Conservation (phyloP, 1,140 invertebrate species). For the Ruditapes philippinarum region DNA sequence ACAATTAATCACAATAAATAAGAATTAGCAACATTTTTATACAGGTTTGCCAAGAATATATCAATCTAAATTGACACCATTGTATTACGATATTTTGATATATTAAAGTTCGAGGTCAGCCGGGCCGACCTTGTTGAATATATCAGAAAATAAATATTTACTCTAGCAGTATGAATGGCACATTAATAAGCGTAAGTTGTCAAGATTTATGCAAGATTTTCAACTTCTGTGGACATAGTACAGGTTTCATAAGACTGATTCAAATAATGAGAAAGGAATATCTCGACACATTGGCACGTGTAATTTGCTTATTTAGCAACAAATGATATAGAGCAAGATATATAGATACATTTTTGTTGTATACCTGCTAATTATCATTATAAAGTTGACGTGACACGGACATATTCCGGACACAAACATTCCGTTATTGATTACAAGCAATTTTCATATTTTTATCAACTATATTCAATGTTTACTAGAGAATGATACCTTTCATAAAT, state of each 20-base stretch:
- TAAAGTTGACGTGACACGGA: neutral
- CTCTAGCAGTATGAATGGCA: neutral
- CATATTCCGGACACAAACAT: neutral
- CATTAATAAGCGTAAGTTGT: constrained; percentile 42
- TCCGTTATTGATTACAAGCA: neutral
- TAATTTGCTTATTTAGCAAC: constrained; percentile 14
- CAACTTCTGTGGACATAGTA: constrained; percentile 25
- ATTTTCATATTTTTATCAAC: constrained; percentile 23
- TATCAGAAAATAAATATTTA: constrained; percentile 54
- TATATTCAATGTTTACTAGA: neutral
- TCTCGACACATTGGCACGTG: neutral
- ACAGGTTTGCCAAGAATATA: constrained; percentile 26
- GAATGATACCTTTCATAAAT: neutral
- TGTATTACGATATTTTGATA: constrained; percentile 43
- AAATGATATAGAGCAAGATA: no score
- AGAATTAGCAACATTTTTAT: constrained; percentile 5
- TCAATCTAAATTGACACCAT: constrained; percentile 13
- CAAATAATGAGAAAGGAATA: neutral
- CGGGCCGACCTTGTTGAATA: neutral
- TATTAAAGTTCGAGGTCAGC: constrained; percentile 19
- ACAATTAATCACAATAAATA: constrained; percentile 16
- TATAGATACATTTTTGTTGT: neutral
- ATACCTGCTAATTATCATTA: neutral
- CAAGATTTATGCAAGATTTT: constrained; percentile 5
- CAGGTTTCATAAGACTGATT: neutral